phyloP scores from a whole-genome alignment of 2,113 vertebrate species.

The Xerus inauris region DNA sequence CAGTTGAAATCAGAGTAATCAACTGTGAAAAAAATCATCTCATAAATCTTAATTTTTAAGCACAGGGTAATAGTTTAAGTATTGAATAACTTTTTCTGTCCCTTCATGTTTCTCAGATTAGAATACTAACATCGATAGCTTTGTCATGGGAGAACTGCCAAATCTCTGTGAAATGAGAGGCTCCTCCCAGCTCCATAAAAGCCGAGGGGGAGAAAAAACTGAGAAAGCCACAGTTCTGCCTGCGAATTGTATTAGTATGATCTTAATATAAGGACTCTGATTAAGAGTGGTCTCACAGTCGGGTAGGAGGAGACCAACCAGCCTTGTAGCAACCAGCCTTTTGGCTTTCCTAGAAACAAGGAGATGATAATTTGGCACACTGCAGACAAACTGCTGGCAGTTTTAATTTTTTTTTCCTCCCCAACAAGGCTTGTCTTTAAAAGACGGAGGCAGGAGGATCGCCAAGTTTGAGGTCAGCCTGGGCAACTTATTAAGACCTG shows the following conservation, averaged over 20 bases:
- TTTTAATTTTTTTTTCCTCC: background rate
- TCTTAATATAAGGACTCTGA: background rate
- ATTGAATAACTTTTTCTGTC: background rate
- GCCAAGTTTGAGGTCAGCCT: too few species aligned
- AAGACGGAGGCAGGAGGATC: background rate
- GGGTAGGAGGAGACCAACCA: background rate
- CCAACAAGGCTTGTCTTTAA: constrained; percentile 10
- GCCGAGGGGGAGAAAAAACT: background rate
- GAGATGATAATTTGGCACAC: background rate
- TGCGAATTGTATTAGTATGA: background rate
- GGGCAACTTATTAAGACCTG: too few species aligned
- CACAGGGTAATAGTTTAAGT: background rate
- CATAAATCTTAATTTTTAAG: constrained; percentile 35
- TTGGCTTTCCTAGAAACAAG: background rate
- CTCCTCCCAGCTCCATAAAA: background rate
- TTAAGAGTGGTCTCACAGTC: background rate
- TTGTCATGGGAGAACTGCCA: background rate
- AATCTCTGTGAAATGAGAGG: background rate
- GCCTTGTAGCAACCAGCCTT: background rate
- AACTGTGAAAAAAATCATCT: constrained; percentile 8
- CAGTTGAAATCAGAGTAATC: constrained; percentile 61
- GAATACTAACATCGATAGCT: background rate
- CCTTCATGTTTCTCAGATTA: background rate
- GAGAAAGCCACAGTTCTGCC: background rate
- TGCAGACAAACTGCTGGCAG: background rate